Evolutionary conservation across 92 coral and sea anemone genomes (phyloP).

Genomic region (Virgularia gustaviana): DNA sequence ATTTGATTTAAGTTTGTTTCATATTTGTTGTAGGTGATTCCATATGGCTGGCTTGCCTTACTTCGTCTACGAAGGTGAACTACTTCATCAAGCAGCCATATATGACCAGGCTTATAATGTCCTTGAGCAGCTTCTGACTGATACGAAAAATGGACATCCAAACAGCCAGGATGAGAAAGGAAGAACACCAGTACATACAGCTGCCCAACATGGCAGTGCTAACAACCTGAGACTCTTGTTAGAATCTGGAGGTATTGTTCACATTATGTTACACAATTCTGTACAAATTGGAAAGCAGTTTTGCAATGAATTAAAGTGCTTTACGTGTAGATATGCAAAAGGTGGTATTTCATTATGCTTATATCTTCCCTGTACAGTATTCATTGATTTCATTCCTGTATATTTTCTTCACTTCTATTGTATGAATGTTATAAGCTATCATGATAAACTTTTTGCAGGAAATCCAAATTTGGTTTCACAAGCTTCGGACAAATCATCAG

Average conservation of each 20-base stretch:
- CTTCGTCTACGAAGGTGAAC: constrained; percentile 77
- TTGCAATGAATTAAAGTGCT: background rate
- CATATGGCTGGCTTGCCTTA: constrained; percentile 72
- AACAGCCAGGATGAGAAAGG: constrained; percentile 84
- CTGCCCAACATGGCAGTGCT: constrained; percentile 85
- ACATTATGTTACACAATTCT: background rate
- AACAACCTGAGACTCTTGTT: constrained; percentile 68
- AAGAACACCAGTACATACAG: constrained; percentile 88
- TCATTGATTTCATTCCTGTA: background rate
- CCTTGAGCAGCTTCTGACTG: constrained; percentile 66
- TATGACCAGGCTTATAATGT: constrained; percentile 76
- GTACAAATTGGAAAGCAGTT: too few species aligned
- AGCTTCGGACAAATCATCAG: constrained; percentile 69
- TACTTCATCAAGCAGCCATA: constrained; percentile 92
- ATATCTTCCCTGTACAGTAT: background rate
- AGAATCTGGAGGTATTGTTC: constrained; percentile 74
- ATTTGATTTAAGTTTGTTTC: background rate
- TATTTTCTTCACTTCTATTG: too few species aligned
- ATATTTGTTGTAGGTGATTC: constrained; percentile 1
- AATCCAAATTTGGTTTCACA: constrained; percentile 70
- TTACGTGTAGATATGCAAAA: background rate
- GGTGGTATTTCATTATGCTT: background rate
- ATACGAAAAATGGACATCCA: constrained; percentile 77
- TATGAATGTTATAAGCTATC: too few species aligned
- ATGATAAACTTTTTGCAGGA: constrained; percentile 58